Conservation (phyloP, 1,140 invertebrate genomes). For the Rhysida immarginata region DNA sequence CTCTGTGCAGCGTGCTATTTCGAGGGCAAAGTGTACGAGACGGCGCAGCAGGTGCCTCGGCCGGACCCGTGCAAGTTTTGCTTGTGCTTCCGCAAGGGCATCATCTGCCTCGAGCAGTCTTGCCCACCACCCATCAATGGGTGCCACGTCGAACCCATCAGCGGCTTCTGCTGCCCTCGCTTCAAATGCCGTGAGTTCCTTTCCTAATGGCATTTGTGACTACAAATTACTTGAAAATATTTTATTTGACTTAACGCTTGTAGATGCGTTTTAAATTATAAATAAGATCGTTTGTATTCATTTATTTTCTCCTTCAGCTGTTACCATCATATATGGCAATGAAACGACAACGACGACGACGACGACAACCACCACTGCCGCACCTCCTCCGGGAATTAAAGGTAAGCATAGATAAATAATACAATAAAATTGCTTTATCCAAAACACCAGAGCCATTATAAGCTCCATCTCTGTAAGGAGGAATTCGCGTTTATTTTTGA, state of each 20-base stretch:
- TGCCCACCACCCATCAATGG: conserved; percentile 82
- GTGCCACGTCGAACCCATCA: conserved; percentile 77
- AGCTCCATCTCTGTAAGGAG: no score
- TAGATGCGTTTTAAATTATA: no score
- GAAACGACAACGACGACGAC: conserved; percentile 1
- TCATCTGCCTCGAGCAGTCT: conserved; percentile 85
- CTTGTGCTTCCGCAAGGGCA: conserved; percentile 91
- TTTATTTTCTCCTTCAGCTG: not conserved
- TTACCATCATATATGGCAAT: not conserved
- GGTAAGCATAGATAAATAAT: no score
- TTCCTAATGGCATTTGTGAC: conserved; percentile 58
- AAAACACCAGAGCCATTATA: no score
- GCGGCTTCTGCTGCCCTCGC: conserved; percentile 83
- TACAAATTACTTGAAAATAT: not conserved
- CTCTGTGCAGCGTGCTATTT: conserved; percentile 45
- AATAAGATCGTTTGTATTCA: no score
- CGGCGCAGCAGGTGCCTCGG: conserved; percentile 82
- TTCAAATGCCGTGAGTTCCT: conserved; percentile 67
- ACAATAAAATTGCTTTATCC: no score
- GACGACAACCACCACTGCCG: not conserved
- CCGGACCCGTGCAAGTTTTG: conserved; percentile 91
- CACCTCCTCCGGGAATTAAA: not conserved
- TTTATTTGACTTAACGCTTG: not conserved
- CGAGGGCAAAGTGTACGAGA: conserved; percentile 78
- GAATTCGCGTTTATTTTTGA: no score